Evolutionary conservation across 1,140 invertebrate species (phyloP).

Genomic region (Ceratosolen solmsi): DNA sequence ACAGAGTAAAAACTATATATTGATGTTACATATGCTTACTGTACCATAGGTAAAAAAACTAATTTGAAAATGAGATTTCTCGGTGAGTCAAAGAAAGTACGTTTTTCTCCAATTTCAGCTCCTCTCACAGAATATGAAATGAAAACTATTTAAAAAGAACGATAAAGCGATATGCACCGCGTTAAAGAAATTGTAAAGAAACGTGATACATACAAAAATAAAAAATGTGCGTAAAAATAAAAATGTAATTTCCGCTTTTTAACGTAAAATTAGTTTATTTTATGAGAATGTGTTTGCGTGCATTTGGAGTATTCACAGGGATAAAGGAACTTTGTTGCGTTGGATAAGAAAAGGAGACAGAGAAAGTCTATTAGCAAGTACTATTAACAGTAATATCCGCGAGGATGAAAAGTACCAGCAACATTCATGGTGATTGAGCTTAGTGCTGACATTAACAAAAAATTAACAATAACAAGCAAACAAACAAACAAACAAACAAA

Average conservation of each 20-base stretch:
- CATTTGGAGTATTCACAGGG: too few species aligned
- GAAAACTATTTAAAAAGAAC: background rate
- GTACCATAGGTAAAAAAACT: background rate
- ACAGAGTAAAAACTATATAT: background rate
- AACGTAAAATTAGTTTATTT: background rate
- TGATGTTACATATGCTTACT: background rate
- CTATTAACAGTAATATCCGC: background rate
- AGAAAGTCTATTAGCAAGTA: background rate
- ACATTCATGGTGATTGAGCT: background rate
- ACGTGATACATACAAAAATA: background rate
- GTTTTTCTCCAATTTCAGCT: too few species aligned
- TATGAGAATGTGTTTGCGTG: constrained; percentile 6
- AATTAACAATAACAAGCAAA: too few species aligned
- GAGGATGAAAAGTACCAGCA: background rate
- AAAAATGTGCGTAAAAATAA: background rate
- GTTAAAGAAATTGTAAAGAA: background rate
- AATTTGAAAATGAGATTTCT: constrained; percentile 12
- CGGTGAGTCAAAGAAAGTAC: background rate
- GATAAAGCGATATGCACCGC: background rate
- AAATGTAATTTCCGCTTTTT: background rate
- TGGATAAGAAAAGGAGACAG: background rate
- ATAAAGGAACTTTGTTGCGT: too few species aligned
- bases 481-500: too few species aligned
- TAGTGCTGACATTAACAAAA: background rate
- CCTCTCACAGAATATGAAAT: background rate